A percentile compares a stretch with the other conserved stretches of the same genome.
Evolutionary conservation across 2,888 invertebrate species (phyloP).

Genomic region (Orchestes rusci): DNA sequence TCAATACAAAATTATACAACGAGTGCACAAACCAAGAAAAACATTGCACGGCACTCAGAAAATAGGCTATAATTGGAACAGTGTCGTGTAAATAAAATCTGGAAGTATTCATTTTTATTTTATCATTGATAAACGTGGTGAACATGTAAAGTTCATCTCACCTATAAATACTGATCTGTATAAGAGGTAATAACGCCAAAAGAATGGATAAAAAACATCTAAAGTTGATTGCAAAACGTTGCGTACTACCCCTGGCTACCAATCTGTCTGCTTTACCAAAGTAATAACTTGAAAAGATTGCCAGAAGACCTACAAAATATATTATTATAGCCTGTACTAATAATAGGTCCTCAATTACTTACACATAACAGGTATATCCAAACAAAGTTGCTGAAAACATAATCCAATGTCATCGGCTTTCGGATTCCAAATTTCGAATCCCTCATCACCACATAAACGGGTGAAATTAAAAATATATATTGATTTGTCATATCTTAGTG

Average conservation of each 20-base stretch:
- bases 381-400: conserved; percentile 78
- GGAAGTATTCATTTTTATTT: background rate
- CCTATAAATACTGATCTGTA: conserved; percentile 57
- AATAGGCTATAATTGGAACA: conserved; percentile 57
- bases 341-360: too few relatives aligned
- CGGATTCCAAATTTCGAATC: conserved; percentile 62
- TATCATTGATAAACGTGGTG: background rate
- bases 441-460: conserved; percentile 67
- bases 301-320: conserved; percentile 59
- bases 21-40: conserved; percentile 79
- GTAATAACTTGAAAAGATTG: conserved; percentile 73
- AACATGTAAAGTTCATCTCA: background rate
- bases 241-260: conserved; percentile 56
- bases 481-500: too few relatives aligned
- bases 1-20: conserved; percentile 62
- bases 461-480: conserved; percentile 77
- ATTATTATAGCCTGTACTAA: too few relatives aligned
- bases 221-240: conserved; percentile 56
- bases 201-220: conserved; percentile 58
- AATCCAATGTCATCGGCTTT: conserved; percentile 67
- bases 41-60: conserved; percentile 62
- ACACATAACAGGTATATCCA: conserved; percentile 68
- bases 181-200: conserved; percentile 60
- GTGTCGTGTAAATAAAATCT: conserved; percentile 44
- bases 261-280: conserved; percentile 61